phyloP scores from a whole-genome alignment of 2,113 vertebrate genomes.

The Corvus cornix region DNA sequence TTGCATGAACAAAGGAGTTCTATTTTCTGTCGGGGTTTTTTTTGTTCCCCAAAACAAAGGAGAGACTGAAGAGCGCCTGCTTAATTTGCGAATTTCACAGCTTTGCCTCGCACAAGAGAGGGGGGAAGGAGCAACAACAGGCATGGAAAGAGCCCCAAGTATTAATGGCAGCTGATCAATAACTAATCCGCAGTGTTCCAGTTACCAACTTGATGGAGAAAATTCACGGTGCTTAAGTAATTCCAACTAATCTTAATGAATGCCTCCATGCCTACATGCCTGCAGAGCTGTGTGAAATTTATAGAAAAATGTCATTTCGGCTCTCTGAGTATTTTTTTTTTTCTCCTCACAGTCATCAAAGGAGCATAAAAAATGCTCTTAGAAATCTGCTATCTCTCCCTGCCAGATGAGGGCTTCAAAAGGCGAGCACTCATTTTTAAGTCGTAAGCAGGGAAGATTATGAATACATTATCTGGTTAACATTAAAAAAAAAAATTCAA shows the following conservation, averaged over 20 bases:
- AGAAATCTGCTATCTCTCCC: conserved; percentile 73
- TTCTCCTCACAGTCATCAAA: conserved; percentile 59
- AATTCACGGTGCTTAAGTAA: conserved; percentile 72
- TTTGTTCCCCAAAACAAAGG: conserved; percentile 60
- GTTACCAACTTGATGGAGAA: conserved; percentile 67
- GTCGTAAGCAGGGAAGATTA: conserved; percentile 66
- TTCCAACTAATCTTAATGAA: conserved; percentile 75
- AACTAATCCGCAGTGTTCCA: conserved; percentile 72
- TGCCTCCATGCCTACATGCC: conserved; percentile 66
- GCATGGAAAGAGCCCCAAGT: conserved; percentile 66
- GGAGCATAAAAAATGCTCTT: conserved; percentile 73
- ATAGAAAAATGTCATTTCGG: conserved; percentile 72
- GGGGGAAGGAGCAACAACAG: conserved; percentile 50
- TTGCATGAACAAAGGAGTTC: conserved; percentile 6
- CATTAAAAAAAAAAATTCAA: conserved; percentile 59
- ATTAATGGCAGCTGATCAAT: conserved; percentile 74
- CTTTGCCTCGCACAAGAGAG: neutral
- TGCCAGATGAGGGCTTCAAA: conserved; percentile 74
- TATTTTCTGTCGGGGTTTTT: neutral
- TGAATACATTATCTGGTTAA: conserved; percentile 73
- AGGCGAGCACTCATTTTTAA: conserved; percentile 60
- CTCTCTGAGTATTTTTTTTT: conserved; percentile 64
- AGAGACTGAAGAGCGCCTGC: conserved; percentile 31
- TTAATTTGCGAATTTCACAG: conserved; percentile 69
- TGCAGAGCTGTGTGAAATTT: conserved; percentile 72